phyloP scores from a whole-genome alignment of 1,140 invertebrate species.

The Camponotus vicinus region DNA sequence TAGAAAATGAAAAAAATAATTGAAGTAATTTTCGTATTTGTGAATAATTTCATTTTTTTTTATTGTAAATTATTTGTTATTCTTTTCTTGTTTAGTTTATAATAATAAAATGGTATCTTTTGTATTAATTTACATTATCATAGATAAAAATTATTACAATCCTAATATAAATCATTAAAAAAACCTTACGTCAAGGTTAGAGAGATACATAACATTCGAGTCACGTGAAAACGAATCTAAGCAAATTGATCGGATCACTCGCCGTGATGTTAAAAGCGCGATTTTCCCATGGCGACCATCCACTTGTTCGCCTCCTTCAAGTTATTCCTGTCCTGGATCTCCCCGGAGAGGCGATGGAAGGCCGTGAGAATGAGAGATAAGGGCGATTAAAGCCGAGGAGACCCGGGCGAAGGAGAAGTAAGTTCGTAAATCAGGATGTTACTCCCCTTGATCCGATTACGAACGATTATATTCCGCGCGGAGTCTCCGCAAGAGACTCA shows the following conservation, averaged over 20 bases:
- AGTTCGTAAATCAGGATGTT: constrained; percentile 71
- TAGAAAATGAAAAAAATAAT: neutral
- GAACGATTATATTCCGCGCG: constrained; percentile 58
- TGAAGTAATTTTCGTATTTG: neutral
- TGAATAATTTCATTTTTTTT: neutral
- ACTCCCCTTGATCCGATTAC: constrained; percentile 70
- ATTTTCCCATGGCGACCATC: constrained; percentile 53
- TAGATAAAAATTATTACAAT: too few species aligned
- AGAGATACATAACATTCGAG: neutral
- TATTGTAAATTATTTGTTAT: neutral
- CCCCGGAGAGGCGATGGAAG: constrained; percentile 17
- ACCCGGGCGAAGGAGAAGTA: constrained; percentile 27
- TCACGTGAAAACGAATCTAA: constrained; percentile 13
- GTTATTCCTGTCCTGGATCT: constrained; percentile 34
- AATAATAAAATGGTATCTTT: neutral
- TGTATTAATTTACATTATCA: neutral
- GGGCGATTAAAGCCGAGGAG: constrained; percentile 46
- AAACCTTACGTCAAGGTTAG: neutral
- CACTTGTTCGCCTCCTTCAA: constrained; percentile 35
- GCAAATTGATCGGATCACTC: constrained; percentile 35
- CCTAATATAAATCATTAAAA: neutral
- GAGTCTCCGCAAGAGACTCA: constrained; percentile 28
- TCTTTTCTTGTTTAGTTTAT: neutral
- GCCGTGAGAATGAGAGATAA: constrained; percentile 56
- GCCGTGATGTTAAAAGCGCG: constrained; percentile 6